These are phyloP conservation scores for Micropoecilia bifurca DNA, from an alignment of 2,797 vertebrate species.

Conservation along the genomic window DNA sequence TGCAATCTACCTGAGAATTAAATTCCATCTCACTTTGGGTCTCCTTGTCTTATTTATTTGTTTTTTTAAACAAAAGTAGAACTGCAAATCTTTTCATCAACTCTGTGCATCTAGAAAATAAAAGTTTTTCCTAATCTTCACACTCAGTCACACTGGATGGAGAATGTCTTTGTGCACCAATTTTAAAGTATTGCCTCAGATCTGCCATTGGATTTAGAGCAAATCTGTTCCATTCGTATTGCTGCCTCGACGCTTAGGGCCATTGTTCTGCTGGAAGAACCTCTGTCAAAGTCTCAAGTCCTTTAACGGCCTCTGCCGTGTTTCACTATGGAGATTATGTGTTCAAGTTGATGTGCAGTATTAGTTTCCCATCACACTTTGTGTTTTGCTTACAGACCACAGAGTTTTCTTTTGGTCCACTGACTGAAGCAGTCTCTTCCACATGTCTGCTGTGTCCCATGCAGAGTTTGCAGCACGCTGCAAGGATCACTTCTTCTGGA, in stretches of 20 bases:
- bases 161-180: neutral
- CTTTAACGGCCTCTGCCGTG: neutral
- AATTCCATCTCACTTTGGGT: conserved; percentile 44
- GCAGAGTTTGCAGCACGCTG: neutral
- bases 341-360: neutral
- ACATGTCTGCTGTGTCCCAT: neutral
- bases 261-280: neutral
- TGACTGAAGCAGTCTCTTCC: neutral
- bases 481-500: neutral
- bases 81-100: neutral
- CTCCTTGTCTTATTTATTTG: neutral
- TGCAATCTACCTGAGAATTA: conserved; percentile 43
- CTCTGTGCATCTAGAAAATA: neutral
- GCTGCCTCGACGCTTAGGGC: neutral
- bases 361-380: neutral
- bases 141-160: neutral
- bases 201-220: neutral
- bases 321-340: neutral
- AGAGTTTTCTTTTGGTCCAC: neutral
- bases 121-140: neutral
- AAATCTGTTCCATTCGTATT: neutral
- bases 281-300: neutral
- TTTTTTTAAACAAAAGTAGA: neutral
- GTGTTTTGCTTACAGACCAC: neutral
- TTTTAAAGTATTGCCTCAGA: neutral